Conservation (phyloP, 2,113 vertebrate species). For the Nyctereutes procyonoides region DNA sequence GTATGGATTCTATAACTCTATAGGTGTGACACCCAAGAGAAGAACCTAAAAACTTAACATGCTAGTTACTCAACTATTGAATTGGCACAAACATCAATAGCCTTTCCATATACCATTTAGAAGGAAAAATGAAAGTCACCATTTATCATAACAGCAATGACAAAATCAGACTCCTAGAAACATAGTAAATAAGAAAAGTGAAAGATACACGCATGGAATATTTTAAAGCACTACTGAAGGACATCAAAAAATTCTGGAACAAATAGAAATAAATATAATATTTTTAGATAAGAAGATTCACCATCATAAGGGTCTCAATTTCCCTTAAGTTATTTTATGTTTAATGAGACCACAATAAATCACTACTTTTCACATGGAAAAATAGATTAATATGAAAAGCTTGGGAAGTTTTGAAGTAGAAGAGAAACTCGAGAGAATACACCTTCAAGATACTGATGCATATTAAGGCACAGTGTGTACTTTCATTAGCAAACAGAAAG, state of each 20-base stretch:
- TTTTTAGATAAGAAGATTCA: background rate
- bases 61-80: background rate
- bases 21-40: background rate
- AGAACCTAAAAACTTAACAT: background rate
- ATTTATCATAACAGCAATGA: background rate
- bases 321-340: background rate
- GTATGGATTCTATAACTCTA: background rate
- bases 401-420: background rate
- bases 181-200: background rate
- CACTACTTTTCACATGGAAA: background rate
- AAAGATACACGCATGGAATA: background rate
- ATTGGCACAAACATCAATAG: background rate
- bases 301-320: background rate
- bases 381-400: background rate
- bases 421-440: background rate
- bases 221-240: background rate
- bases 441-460: background rate
- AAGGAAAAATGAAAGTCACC: background rate
- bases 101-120: background rate
- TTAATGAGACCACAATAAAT: constrained; percentile 21
- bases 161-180: background rate
- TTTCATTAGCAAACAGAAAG: background rate
- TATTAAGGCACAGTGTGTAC: background rate
- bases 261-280: background rate
- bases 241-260: background rate